Conservation (phyloP, 1,140 invertebrate genomes). For the Lordiphosa clarofinis region DNA sequence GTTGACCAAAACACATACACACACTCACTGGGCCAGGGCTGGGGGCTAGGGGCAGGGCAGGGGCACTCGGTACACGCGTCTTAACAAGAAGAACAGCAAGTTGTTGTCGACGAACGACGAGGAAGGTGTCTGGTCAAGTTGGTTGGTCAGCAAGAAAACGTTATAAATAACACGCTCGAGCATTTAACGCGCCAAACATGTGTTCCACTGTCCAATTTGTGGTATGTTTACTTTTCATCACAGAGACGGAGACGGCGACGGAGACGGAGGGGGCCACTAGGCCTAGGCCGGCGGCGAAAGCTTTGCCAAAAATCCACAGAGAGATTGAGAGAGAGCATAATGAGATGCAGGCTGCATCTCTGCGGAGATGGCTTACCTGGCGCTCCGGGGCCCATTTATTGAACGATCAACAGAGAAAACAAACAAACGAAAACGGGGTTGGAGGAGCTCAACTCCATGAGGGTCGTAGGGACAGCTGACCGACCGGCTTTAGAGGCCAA, state of each 20-base stretch:
- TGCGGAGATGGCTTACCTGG: constrained; percentile 53
- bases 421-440: constrained; percentile 40
- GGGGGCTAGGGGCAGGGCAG: constrained; percentile 18
- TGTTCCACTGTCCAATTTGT: constrained; percentile 77
- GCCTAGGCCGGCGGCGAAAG: no score
- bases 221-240: constrained; percentile 75
- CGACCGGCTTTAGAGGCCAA: no score
- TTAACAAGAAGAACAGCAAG: constrained; percentile 61
- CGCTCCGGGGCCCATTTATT: constrained; percentile 56
- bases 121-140: constrained; percentile 10
- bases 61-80: constrained; percentile 60
- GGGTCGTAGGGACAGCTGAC: no score
- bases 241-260: constrained; percentile 1
- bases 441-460: constrained; percentile 2
- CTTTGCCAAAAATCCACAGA: no score
- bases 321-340: no score
- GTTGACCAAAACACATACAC: constrained; percentile 61
- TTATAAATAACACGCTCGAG: constrained; percentile 77
- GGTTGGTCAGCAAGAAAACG: constrained; percentile 45
- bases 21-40: constrained; percentile 23
- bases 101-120: constrained; percentile 13
- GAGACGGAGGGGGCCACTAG: background rate
- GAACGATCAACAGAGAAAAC: constrained; percentile 42
- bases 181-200: constrained; percentile 77
- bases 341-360: no score